Base-by-base conservation (phyloP, 2,797 vertebrate species). In the Thalassophryne amazonica region DNA sequence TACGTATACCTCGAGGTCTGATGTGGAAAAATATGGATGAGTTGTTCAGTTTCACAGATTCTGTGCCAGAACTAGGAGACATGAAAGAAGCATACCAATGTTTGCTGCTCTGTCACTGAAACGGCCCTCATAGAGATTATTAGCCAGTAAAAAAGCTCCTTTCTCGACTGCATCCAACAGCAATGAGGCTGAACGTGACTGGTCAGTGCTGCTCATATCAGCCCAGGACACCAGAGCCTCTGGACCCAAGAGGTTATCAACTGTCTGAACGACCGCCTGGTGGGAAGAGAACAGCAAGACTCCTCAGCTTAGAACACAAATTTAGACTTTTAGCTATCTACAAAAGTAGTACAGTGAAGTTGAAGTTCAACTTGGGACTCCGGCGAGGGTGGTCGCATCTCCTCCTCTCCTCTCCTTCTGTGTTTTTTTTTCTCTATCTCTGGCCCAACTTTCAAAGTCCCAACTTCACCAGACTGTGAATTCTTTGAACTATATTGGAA, bases 31-130 rank as follows among this genome's bases (percentile, higher is more conserved):
- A 30, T 36, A 53, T 43, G 39, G 6, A 6, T 32, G 0, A 56
- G 13, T 4, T 53, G 13, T 1, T 30, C 0, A 2, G 19, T 43
- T 48, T 9, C 13, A 47, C n/a, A 39, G 27, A 0, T 7, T 14
- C 6, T 3, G 12, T 1, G 13, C 25, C 20, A 29, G 1, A 0
- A 7, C 1, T 4, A n/a, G 41, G 1, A 11, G 16, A 21, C 2
- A 25, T 10, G 41, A 5, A 16, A 1, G 8, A 5, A 14, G 57
- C 85, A 0, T 63, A 88, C 88, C 89, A 8, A 88, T 64, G 45
- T 91, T 91, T 1, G 90, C 80, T 0, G 85, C 81, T 13, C 88
- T 80, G 80, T 91, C 87, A 52, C 90, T 91, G 66, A 91, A 91
- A 8, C 86, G 84, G 5, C 85, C 85, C 31, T 88, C 88, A 1